A percentile compares a stretch with the other conserved stretches of the same genome.
These are phyloP conservation scores for Spinibarbus caldwelli DNA, from an alignment of 2,797 vertebrate genomes.

Conservation along the genomic window DNA sequence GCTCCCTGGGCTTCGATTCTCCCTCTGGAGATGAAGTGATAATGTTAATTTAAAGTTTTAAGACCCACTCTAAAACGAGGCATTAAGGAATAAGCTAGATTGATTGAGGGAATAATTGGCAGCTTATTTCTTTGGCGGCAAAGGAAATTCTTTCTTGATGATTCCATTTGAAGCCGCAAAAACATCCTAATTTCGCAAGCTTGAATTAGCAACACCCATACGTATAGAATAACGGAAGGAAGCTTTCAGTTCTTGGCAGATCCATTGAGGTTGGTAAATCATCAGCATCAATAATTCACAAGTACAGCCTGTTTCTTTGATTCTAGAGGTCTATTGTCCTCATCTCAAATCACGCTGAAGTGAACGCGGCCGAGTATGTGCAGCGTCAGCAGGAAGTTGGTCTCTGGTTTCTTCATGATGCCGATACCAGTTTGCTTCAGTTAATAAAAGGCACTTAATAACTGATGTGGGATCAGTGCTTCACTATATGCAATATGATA, in stretches of 20 bases:
- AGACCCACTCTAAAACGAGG: slow-evolving; percentile 70
- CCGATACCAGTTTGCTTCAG: slow-evolving; percentile 3
- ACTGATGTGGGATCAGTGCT: background rate
- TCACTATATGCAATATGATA: slow-evolving; percentile 24
- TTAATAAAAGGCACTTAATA: slow-evolving; percentile 8
- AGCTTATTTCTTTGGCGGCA: slow-evolving; percentile 55
- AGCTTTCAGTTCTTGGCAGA: slow-evolving; percentile 63
- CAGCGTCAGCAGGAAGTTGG: slow-evolving; percentile 66
- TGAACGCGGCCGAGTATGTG: slow-evolving; percentile 48
- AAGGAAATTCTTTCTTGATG: slow-evolving; percentile 50
- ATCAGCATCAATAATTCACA: slow-evolving; percentile 78
- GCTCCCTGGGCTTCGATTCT: slow-evolving; percentile 70
- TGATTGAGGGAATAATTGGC: slow-evolving; percentile 65
- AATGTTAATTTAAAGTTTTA: slow-evolving; percentile 73
- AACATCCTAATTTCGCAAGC: slow-evolving; percentile 51
- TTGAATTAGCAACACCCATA: slow-evolving; percentile 63
- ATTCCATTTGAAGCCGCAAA: slow-evolving; percentile 55
- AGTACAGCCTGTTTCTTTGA: slow-evolving; percentile 73
- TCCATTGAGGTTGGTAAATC: slow-evolving; percentile 71
- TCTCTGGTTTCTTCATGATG: slow-evolving; percentile 53
- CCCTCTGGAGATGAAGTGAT: slow-evolving; percentile 65
- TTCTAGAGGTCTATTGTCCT: slow-evolving; percentile 70
- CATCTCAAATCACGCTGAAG: slow-evolving; percentile 68
- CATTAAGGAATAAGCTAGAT: slow-evolving; percentile 67
- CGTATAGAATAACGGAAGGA: slow-evolving; percentile 54